phyloP scores from a whole-genome alignment of 2,797 vertebrate species.

The Podargus strigoides region DNA sequence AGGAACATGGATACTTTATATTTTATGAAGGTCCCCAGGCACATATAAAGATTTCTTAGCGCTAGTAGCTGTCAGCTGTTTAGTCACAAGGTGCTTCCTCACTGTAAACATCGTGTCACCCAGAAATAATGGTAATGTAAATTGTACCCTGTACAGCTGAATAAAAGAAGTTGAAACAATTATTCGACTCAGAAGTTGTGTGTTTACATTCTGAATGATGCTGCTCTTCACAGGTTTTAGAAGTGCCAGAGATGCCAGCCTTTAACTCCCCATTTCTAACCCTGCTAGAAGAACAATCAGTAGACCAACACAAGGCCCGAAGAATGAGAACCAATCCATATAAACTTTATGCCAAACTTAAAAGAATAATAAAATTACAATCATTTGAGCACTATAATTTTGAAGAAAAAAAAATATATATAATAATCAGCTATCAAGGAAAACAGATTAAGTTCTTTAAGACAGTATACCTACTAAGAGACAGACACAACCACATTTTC shows the following conservation, averaged over 20 bases:
- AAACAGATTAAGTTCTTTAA: not conserved
- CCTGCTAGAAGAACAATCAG: not conserved
- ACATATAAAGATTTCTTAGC: conserved; percentile 54
- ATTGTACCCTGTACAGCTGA: not conserved
- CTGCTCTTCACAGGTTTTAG: not conserved
- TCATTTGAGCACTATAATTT: not conserved
- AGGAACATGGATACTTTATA: conserved; percentile 19
- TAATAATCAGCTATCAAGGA: not conserved
- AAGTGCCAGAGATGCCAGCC: not conserved
- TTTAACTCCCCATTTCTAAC: not conserved
- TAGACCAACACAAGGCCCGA: no score
- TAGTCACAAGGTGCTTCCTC: conserved; percentile 53
- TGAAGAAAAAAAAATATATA: not conserved
- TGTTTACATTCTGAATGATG: not conserved
- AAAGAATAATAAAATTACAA: not conserved
- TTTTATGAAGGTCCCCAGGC: conserved; percentile 45
- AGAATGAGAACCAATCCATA: no score
- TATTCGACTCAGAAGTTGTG: not conserved
- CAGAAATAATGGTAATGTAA: conserved; percentile 44
- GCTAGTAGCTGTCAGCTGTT: conserved; percentile 70
- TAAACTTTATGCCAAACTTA: not conserved
- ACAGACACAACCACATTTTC: not conserved
- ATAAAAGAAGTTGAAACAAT: not conserved
- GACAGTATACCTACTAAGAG: not conserved
- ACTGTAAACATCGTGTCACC: conserved; percentile 49